Evolutionary conservation across 2,113 vertebrate species (phyloP).

Genomic region (Himantopus leucocephalus): DNA sequence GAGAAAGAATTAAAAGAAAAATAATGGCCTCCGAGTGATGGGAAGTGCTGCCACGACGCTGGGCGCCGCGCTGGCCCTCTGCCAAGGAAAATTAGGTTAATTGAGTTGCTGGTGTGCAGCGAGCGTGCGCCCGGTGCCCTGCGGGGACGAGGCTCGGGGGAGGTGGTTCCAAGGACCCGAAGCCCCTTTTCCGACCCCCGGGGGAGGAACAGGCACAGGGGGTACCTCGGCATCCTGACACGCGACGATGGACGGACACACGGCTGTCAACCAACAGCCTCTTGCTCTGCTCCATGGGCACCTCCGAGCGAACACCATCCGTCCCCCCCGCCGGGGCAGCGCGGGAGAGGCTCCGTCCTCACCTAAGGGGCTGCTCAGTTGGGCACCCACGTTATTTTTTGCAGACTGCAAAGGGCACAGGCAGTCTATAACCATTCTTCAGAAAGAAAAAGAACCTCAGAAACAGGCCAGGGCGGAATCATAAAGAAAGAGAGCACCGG

Average conservation of each 20-base stretch:
- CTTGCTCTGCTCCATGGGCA: background rate
- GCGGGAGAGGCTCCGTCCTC: background rate
- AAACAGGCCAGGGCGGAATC: background rate
- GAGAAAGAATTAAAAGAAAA: background rate
- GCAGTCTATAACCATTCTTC: accelerated
- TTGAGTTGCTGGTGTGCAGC: background rate
- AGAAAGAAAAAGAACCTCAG: background rate
- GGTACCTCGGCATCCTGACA: background rate
- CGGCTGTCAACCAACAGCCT: accelerated
- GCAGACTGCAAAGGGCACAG: background rate
- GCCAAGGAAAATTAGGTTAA: constrained; percentile 55
- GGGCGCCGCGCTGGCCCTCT: background rate
- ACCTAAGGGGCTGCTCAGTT: accelerated
- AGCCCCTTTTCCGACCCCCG: accelerated
- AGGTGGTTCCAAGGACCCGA: background rate
- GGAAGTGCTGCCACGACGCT: background rate
- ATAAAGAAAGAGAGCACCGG: accelerated
- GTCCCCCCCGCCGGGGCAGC: too few relatives aligned
- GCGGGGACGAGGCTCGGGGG: accelerated
- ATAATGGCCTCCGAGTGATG: accelerated
- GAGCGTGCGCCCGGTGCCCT: background rate
- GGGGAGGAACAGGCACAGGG: background rate
- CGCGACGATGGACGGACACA: accelerated
- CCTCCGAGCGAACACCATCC: background rate
- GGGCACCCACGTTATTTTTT: background rate